A percentile compares a stretch with the other conserved stretches of the same genome.
phyloP scores from a whole-genome alignment of 2,888 invertebrate species.

The Epinotia demarniana region DNA sequence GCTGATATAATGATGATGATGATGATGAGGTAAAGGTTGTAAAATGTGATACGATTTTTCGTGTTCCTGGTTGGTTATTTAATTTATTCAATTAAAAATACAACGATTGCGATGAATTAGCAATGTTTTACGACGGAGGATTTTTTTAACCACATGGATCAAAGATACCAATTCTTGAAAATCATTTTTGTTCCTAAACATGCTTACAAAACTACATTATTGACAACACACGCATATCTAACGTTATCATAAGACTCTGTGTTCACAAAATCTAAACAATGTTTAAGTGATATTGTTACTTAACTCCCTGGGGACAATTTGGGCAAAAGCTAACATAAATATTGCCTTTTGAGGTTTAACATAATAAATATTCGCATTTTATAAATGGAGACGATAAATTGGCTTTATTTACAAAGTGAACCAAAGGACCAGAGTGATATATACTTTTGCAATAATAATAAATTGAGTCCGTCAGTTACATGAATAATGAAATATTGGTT shows the following conservation, averaged over 20 bases:
- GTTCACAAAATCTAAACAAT: not conserved
- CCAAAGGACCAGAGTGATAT: not conserved
- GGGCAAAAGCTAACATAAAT: not conserved
- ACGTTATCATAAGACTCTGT: not conserved
- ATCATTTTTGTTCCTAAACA: no score
- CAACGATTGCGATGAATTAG: no score
- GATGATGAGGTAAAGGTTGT: no score
- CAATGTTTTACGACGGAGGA: no score
- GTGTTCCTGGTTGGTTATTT: no score
- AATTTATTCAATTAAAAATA: no score
- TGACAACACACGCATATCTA: not conserved
- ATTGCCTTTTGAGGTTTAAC: slow-evolving; percentile 1
- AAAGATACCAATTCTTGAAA: no score
- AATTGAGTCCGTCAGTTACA: not conserved
- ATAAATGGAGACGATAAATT: not conserved
- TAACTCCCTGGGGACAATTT: not conserved
- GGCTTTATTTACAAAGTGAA: not conserved
- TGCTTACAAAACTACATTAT: no score
- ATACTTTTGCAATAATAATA: not conserved
- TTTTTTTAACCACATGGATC: no score
- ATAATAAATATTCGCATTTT: slow-evolving; percentile 1
- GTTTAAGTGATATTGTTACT: not conserved
- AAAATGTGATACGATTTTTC: no score
- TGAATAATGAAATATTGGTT: slow-evolving; percentile 5
- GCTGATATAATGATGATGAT: no score